These are phyloP conservation scores for Enteromius unitaeniatus DNA, from an alignment of 2,797 vertebrate genomes.

Conservation along the genomic window DNA sequence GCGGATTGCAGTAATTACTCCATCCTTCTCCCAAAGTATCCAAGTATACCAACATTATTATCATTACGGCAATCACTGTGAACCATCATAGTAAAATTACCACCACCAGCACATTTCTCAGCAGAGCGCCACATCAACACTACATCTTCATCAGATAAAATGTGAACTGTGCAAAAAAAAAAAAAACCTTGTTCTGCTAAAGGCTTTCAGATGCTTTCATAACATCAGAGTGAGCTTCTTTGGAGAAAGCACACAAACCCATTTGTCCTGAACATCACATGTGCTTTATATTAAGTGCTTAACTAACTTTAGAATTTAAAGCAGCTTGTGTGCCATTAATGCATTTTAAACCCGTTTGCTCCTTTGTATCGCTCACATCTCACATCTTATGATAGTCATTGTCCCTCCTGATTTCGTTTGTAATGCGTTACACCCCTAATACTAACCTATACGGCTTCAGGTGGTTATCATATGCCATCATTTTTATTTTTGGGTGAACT, in stretches of 20 bases:
- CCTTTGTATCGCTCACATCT: background rate
- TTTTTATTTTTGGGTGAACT: too few relatives aligned
- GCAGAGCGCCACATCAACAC: background rate
- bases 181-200: background rate
- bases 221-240: background rate
- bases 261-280: background rate
- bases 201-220: too few relatives aligned
- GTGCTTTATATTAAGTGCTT: background rate
- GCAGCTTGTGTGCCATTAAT: background rate
- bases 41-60: slow-evolving; percentile 31
- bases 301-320: background rate
- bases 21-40: slow-evolving; percentile 23
- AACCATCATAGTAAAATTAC: slow-evolving; percentile 19
- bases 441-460: too few relatives aligned
- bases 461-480: too few relatives aligned
- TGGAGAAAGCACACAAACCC: background rate
- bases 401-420: too few relatives aligned
- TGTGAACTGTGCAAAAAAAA: background rate
- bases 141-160: background rate
- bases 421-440: too few relatives aligned
- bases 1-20: slow-evolving; percentile 49
- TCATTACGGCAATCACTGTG: slow-evolving; percentile 23
- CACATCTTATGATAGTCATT: background rate
- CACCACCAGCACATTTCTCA: background rate
- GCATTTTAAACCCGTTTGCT: background rate